Percentiles rank a stretch among this genome's conserved stretches.
Evolutionary conservation across 2,888 invertebrate species (phyloP).

Genomic region (Heteromurus nitidus): DNA sequence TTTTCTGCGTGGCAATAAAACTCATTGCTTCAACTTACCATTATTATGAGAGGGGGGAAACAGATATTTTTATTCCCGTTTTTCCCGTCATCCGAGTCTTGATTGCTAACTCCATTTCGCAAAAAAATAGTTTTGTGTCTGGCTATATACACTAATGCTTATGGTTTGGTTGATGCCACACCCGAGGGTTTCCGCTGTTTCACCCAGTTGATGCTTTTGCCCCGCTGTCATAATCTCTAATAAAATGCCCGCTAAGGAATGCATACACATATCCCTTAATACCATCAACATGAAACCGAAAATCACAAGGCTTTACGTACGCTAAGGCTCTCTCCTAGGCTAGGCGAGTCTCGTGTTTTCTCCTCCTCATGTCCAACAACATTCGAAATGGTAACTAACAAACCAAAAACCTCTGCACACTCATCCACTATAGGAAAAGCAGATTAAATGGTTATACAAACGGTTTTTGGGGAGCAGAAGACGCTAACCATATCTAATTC

Average conservation of each 20-base stretch:
- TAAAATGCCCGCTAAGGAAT: slow-evolving; percentile 32
- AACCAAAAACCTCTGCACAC: background rate
- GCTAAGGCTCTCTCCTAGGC: background rate
- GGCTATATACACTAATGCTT: background rate
- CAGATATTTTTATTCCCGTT: slow-evolving; percentile 42
- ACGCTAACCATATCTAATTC: background rate
- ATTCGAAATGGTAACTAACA: no score
- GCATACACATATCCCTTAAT: slow-evolving; percentile 23
- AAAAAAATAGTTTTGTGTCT: background rate
- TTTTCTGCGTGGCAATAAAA: slow-evolving; percentile 43
- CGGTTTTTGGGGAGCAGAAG: background rate
- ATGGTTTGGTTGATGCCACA: slow-evolving; percentile 32
- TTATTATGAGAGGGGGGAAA: slow-evolving; percentile 33
- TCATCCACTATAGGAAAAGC: background rate
- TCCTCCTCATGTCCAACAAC: no score
- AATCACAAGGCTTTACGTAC: slow-evolving; percentile 19
- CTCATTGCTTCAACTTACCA: slow-evolving; percentile 26
- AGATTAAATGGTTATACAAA: background rate
- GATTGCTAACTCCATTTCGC: slow-evolving; percentile 42
- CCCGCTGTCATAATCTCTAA: slow-evolving; percentile 44
- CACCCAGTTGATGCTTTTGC: slow-evolving; percentile 30
- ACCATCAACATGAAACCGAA: slow-evolving; percentile 16
- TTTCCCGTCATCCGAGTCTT: slow-evolving; percentile 33
- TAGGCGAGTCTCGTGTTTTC: no score
- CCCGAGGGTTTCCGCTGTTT: slow-evolving; percentile 45